A percentile compares a stretch with the other conserved stretches of the same genome.
Evolutionary conservation across 2,113 vertebrate species (phyloP).

Genomic region (Gracilinanus agilis): DNA sequence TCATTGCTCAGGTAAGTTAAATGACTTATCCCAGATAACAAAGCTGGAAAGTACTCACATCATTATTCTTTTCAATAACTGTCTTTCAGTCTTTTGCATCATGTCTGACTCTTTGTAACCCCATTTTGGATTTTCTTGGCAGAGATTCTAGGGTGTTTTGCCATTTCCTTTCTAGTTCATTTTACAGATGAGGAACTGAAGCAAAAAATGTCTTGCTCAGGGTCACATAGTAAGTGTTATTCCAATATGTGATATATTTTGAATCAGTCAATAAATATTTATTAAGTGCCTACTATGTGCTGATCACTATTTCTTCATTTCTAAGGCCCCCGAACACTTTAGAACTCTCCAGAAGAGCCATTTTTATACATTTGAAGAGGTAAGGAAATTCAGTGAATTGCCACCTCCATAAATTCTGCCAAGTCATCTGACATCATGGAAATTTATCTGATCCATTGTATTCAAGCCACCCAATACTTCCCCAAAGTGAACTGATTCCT

Average conservation of each 20-base stretch:
- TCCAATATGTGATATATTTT: not conserved
- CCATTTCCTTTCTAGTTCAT: too few species aligned
- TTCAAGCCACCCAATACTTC: slow-evolving; percentile 1
- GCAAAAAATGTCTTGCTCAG: too few species aligned
- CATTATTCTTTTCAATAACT: too few species aligned
- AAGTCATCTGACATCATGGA: not conserved
- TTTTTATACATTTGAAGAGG: slow-evolving; percentile 21
- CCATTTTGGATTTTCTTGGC: too few species aligned
- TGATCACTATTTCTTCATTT: not conserved
- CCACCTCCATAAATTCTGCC: not conserved
- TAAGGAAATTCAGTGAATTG: not conserved
- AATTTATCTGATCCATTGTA: not conserved
- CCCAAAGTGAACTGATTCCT: not conserved
- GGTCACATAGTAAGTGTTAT: not conserved
- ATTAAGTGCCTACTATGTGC: not conserved
- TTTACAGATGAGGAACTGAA: too few species aligned
- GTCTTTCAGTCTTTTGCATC: too few species aligned
- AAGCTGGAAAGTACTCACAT: not conserved
- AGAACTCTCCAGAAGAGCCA: not conserved
- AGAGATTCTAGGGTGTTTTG: too few species aligned
- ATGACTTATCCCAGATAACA: not conserved
- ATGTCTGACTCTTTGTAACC: too few species aligned
- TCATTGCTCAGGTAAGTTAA: not conserved
- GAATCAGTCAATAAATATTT: not conserved
- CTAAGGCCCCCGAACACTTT: not conserved